A percentile compares a stretch with the other conserved stretches of the same genome.
Conservation (phyloP, 2,888 invertebrate species). For the Laspeyria flexula region DNA sequence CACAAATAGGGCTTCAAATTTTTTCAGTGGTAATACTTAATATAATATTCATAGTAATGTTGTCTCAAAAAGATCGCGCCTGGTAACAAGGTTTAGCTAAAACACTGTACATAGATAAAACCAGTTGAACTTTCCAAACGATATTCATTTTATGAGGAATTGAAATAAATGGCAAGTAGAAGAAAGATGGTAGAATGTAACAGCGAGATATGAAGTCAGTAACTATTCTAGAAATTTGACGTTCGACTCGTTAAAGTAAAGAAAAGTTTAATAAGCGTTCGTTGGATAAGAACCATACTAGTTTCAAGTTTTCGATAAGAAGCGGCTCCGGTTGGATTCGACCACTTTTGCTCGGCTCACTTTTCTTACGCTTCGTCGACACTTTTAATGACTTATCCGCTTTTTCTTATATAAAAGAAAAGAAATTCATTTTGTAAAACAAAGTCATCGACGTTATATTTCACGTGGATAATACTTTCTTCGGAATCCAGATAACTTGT, state of each 20-base stretch:
- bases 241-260: slow-evolving; percentile 64
- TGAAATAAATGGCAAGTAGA: slow-evolving; percentile 36
- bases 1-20: no score
- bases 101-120: no score
- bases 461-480: slow-evolving; percentile 31
- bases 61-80: no score
- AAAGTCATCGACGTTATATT: slow-evolving; percentile 39
- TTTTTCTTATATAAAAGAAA: slow-evolving; percentile 63
- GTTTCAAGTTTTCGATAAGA: slow-evolving; percentile 77
- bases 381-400: slow-evolving; percentile 83
- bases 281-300: slow-evolving; percentile 67
- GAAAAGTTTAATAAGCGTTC: slow-evolving; percentile 78
- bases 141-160: slow-evolving; percentile 35
- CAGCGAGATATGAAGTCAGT: slow-evolving; percentile 46
- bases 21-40: no score
- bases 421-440: slow-evolving; percentile 53
- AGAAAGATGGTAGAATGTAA: slow-evolving; percentile 29
- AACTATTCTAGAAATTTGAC: slow-evolving; percentile 65
- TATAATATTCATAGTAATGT: no score
- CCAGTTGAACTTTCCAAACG: no score
- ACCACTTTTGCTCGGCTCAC: slow-evolving; percentile 69
- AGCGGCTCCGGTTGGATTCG: slow-evolving; percentile 63
- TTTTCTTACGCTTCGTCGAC: slow-evolving; percentile 76
- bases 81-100: no score
- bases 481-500: slow-evolving; percentile 21